Evolutionary conservation across 92 coral and sea anemone species (phyloP).

Genomic region (Porites divaricata): DNA sequence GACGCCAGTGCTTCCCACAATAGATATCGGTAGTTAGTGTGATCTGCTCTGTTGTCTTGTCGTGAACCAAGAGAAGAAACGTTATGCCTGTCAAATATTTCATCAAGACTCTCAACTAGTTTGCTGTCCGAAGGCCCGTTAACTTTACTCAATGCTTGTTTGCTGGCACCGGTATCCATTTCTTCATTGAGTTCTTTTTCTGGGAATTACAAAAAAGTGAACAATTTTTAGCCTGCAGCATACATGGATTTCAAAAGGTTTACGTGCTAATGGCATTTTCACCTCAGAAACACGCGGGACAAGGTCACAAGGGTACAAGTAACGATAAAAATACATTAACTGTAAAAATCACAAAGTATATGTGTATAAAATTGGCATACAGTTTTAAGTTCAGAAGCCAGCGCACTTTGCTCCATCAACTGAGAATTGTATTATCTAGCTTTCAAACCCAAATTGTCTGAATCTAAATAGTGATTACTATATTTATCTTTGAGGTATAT

Average conservation of each 20-base stretch:
- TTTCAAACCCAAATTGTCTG: too few relatives aligned
- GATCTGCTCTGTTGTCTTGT: conserved; percentile 85
- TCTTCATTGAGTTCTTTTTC: conserved; percentile 14
- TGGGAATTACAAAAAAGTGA: not conserved
- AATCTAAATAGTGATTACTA: too few relatives aligned
- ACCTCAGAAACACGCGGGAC: too few relatives aligned
- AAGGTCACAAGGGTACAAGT: too few relatives aligned
- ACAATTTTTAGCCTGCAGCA: not conserved
- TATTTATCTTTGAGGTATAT: too few relatives aligned
- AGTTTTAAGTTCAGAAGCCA: too few relatives aligned
- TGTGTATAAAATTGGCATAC: too few relatives aligned
- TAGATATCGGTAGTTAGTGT: conserved; percentile 84
- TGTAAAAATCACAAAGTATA: too few relatives aligned
- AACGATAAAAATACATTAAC: too few relatives aligned
- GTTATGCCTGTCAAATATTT: conserved; percentile 15
- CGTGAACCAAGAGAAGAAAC: conserved; percentile 28
- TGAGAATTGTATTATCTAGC: too few relatives aligned
- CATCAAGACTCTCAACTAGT: not conserved
- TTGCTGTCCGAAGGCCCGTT: not conserved
- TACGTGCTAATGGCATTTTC: too few relatives aligned
- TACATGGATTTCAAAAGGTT: not conserved
- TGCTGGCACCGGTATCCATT: not conserved
- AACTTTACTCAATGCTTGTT: not conserved
- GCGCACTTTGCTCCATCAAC: too few relatives aligned
- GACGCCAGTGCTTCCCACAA: conserved; percentile 95